phyloP scores from a whole-genome alignment of 2,888 invertebrate species.

The Dolomedes plantarius region DNA sequence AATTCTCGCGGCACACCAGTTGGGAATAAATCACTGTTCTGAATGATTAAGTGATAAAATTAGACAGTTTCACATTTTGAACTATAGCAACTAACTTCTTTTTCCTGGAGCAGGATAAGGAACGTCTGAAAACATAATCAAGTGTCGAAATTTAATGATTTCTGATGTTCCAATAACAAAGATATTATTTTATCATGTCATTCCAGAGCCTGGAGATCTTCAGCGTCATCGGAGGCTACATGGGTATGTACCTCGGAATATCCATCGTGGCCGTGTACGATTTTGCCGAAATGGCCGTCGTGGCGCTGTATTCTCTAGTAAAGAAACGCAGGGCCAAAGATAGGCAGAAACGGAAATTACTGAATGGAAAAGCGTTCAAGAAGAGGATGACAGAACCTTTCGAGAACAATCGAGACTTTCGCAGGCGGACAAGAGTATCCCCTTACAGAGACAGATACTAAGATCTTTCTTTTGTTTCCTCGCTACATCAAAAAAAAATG shows the following conservation, averaged over 20 bases:
- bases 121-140: too few relatives aligned
- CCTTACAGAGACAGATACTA: not conserved
- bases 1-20: too few relatives aligned
- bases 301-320: not conserved
- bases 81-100: too few relatives aligned
- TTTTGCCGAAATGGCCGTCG: conserved; percentile 2
- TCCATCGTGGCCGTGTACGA: conserved; percentile 51
- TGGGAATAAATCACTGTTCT: too few relatives aligned
- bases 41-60: too few relatives aligned
- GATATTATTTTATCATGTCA: too few relatives aligned
- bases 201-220: conserved; percentile 44
- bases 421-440: not conserved
- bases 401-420: not conserved
- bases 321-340: not conserved
- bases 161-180: too few relatives aligned
- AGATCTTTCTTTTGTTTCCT: too few relatives aligned
- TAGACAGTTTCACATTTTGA: too few relatives aligned
- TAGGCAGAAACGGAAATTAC: not conserved
- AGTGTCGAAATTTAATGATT: too few relatives aligned
- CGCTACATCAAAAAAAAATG: too few relatives aligned
- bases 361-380: not conserved
- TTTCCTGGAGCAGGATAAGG: too few relatives aligned
- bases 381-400: not conserved
- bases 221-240: conserved; percentile 51
- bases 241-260: conserved; percentile 56